These are phyloP conservation scores for Parapristionchus giblindavisi DNA, from an alignment of 2,888 invertebrate species.

Conservation along the genomic window DNA sequence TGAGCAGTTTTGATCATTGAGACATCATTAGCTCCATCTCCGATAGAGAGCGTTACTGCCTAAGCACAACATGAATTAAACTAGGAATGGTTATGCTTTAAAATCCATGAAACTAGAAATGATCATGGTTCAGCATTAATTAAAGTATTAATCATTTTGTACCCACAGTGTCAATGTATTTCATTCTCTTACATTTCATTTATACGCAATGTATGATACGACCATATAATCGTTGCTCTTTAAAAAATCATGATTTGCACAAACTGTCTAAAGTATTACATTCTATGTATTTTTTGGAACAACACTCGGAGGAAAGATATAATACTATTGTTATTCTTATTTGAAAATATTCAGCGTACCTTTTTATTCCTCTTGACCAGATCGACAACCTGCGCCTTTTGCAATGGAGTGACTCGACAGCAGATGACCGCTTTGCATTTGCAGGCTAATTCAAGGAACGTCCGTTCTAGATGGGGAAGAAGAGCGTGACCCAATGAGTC, in stretches of 20 bases:
- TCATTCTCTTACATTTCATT: neutral
- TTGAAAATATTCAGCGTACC: conserved; percentile 6
- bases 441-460: conserved; percentile 81
- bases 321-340: too few relatives aligned
- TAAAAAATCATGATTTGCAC: too few relatives aligned
- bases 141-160: too few relatives aligned
- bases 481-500: conserved; percentile 92
- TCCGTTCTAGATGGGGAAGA: conserved; percentile 85
- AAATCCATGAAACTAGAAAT: too few relatives aligned
- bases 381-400: conserved; percentile 98
- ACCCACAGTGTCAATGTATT: neutral
- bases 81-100: neutral
- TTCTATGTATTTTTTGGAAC: too few relatives aligned
- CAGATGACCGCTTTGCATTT: conserved; percentile 87
- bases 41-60: conserved; percentile 95
- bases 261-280: too few relatives aligned
- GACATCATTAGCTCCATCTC: conserved; percentile 97
- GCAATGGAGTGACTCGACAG: conserved; percentile 95
- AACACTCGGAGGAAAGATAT: too few relatives aligned
- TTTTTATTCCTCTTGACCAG: conserved; percentile 85
- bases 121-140: too few relatives aligned
- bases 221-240: too few relatives aligned
- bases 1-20: conserved; percentile 99
- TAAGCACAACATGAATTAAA: conserved; percentile 73
- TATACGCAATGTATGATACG: neutral